These are phyloP conservation scores for Pinna nobilis DNA, from an alignment of 1,140 invertebrate genomes.

Conservation along the genomic window DNA sequence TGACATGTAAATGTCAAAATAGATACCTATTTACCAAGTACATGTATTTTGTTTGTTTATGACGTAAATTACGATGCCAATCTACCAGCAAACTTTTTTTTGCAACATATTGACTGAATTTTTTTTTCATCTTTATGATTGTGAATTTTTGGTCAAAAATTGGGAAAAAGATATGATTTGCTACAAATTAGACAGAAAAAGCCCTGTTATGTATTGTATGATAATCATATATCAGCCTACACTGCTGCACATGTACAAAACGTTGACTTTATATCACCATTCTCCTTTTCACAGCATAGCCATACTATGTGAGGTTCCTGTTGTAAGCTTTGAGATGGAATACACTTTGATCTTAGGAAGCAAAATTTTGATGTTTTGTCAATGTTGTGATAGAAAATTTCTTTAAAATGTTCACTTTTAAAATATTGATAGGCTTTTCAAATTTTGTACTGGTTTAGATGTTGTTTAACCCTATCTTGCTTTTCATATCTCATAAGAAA, in stretches of 20 bases:
- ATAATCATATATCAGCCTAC: neutral
- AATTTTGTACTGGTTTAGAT: slow-evolving; percentile 25
- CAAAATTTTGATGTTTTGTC: neutral
- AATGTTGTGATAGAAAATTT: slow-evolving; percentile 20
- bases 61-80: no score
- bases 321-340: slow-evolving; percentile 15
- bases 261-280: slow-evolving; percentile 13
- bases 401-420: slow-evolving; percentile 14
- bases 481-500: slow-evolving; percentile 7
- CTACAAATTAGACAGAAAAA: no score
- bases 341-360: slow-evolving; percentile 16
- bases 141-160: no score
- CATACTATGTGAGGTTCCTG: slow-evolving; percentile 19
- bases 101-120: no score
- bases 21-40: no score
- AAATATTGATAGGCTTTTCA: slow-evolving; percentile 29
- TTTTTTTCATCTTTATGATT: no score
- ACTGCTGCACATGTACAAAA: slow-evolving; percentile 30
- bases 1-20: no score
- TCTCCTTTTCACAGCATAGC: slow-evolving; percentile 14
- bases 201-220: neutral
- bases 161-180: no score
- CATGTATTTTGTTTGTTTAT: no score
- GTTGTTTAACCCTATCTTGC: neutral
- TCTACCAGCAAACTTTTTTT: no score